A percentile compares a stretch with the other conserved stretches of the same genome.
Conservation (phyloP, 2,113 vertebrate genomes). For the Perca fluviatilis region DNA sequence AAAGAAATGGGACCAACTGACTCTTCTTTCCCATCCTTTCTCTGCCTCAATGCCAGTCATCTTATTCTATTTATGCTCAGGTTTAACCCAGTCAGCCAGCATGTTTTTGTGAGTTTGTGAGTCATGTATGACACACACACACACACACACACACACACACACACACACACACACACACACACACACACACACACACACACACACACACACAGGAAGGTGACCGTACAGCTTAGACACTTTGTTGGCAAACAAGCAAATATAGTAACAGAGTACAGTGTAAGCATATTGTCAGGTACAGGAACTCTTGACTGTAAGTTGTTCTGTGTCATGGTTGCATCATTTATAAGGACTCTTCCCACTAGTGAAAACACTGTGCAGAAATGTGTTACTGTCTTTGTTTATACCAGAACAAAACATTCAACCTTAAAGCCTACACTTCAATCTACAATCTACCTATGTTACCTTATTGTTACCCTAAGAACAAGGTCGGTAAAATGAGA, state of each 20-base stretch:
- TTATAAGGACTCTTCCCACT: neutral
- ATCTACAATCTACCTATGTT: neutral
- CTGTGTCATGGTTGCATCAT: conserved; percentile 7
- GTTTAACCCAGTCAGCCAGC: neutral
- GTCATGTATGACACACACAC: neutral
- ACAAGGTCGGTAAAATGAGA: rapidly evolving
- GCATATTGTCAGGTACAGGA: conserved; percentile 22
- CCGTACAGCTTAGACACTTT: neutral
- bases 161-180: neutral
- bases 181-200: too few relatives aligned
- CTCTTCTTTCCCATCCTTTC: conserved; percentile 43
- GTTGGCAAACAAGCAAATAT: conserved; percentile 45
- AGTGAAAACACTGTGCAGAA: neutral
- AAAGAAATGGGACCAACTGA: conserved; percentile 71
- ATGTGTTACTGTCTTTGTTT: neutral
- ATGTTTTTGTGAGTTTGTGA: neutral
- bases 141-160: neutral
- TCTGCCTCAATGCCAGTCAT: conserved; percentile 3
- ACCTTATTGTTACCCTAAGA: neutral
- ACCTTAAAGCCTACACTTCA: neutral
- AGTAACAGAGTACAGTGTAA: conserved; percentile 15
- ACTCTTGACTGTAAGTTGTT: neutral
- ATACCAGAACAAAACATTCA: neutral
- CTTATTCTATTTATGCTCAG: neutral
- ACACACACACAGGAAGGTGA: neutral